These are phyloP conservation scores for Aricia agestis DNA, from an alignment of 1,140 invertebrate species.

Conservation along the genomic window DNA sequence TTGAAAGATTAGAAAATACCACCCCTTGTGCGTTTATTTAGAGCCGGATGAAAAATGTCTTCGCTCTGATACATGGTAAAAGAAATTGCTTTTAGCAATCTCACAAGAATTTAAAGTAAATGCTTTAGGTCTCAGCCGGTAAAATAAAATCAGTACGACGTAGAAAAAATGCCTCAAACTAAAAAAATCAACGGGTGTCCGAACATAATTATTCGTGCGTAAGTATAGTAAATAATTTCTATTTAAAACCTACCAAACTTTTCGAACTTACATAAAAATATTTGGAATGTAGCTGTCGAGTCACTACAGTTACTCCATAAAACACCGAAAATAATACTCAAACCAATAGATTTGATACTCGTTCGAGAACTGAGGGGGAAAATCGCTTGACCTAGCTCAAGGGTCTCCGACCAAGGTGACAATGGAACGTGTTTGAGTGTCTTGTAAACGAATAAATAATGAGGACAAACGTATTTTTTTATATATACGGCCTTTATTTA, in stretches of 20 bases:
- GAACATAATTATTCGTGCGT: too few relatives aligned
- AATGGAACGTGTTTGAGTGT: conserved; percentile 2
- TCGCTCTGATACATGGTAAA: neutral
- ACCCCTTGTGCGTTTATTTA: neutral
- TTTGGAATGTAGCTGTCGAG: too few relatives aligned
- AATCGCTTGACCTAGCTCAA: neutral
- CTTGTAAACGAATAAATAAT: conserved; percentile 11
- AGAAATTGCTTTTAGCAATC: neutral
- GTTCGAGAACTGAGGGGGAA: neutral
- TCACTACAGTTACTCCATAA: neutral
- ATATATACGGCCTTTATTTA: neutral
- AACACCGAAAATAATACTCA: neutral
- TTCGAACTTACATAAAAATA: neutral
- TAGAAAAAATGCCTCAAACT: too few relatives aligned
- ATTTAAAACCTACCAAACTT: too few relatives aligned
- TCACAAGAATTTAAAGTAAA: neutral
- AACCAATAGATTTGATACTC: neutral
- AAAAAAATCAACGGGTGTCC: too few relatives aligned
- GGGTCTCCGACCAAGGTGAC: conserved; percentile 6
- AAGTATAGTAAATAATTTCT: too few relatives aligned
- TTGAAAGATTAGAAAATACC: neutral
- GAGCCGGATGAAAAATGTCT: neutral
- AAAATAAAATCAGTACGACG: too few relatives aligned
- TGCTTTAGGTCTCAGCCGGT: neutral
- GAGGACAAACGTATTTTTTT: neutral